Conservation (phyloP, 2,888 invertebrate species). For the Aspidiotus destructor region DNA sequence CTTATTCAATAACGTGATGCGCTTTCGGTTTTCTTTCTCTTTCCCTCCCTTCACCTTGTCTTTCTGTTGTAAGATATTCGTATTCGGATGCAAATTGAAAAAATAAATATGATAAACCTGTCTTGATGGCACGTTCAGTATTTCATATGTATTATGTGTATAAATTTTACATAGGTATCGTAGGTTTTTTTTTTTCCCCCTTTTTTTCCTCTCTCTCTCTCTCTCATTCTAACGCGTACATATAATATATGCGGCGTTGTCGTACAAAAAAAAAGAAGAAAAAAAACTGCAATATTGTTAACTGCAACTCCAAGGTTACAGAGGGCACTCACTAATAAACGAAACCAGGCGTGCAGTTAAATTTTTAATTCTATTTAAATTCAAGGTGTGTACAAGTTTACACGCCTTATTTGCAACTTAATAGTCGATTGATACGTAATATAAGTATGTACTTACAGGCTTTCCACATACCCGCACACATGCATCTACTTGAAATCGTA, state of each 20-base stretch:
- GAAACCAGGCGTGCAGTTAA: conserved; percentile 5
- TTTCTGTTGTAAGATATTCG: no score
- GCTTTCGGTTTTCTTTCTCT: no score
- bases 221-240: not conserved
- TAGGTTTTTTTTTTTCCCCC: not conserved
- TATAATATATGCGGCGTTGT: not conserved
- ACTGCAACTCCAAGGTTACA: conserved; percentile 10
- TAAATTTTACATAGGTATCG: no score
- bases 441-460: not conserved
- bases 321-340: not conserved
- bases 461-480: no score
- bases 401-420: conserved; percentile 29
- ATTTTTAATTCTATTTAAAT: conserved; percentile 26
- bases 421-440: conserved; percentile 18
- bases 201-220: not conserved
- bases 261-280: not conserved
- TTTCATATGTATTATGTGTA: not conserved
- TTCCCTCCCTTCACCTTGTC: no score
- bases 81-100: no score
- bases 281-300: conserved; percentile 5
- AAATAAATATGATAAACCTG: no score
- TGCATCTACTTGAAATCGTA: no score
- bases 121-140: no score
- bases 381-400: conserved; percentile 29
- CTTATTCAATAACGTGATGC: no score